Evolutionary conservation across 2,113 vertebrate species (phyloP).

Genomic region (Carlito syrichta): DNA sequence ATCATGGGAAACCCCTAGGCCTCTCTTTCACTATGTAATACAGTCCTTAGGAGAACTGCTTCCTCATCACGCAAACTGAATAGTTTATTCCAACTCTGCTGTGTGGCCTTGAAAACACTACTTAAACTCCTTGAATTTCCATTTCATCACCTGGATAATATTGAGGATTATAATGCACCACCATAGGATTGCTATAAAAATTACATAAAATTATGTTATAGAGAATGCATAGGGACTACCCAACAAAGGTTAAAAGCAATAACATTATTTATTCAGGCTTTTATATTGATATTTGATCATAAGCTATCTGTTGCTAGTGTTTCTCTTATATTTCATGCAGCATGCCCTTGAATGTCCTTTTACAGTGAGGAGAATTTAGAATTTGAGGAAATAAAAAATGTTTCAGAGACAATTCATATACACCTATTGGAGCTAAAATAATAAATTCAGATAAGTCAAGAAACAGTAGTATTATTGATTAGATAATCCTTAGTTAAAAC

Average conservation of each 20-base stretch:
- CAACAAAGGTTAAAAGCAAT: background rate
- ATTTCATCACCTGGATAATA: background rate
- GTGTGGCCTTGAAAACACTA: background rate
- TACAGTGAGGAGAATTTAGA: background rate
- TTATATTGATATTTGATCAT: background rate
- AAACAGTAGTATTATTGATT: slow-evolving; percentile 11
- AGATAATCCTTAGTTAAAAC: slow-evolving; percentile 4
- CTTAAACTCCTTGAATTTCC: background rate
- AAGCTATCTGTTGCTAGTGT: background rate
- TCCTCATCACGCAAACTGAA: background rate
- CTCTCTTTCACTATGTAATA: background rate
- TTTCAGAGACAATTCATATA: slow-evolving; percentile 32
- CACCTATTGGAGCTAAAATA: background rate
- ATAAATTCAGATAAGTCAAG: background rate
- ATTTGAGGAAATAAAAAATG: background rate
- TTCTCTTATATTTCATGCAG: background rate
- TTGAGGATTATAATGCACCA: background rate
- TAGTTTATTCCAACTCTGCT: background rate
- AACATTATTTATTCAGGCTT: background rate
- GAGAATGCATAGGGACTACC: background rate
- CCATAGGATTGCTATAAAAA: background rate
- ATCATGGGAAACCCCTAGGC: background rate
- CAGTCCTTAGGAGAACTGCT: background rate
- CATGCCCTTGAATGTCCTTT: background rate
- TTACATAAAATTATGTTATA: background rate